Evolutionary conservation across 2,888 invertebrate genomes (phyloP), one percentile per base, ranked within the genome.

Genomic region (Amphipyra berbera): DNA sequence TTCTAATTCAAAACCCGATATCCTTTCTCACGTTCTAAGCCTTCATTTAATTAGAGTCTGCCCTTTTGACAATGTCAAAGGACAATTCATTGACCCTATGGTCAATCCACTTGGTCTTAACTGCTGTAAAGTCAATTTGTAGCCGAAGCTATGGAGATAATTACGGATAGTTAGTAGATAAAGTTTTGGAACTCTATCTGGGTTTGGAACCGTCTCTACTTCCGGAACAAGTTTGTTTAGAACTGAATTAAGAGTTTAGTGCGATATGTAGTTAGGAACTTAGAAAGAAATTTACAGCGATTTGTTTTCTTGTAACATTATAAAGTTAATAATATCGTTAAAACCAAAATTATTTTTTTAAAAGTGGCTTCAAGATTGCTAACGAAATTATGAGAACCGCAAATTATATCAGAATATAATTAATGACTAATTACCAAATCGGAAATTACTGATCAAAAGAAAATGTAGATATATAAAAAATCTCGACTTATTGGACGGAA

Each of bases 51-150:
- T 76, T 70, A 65, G 66, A 52, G 45, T 50, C 52, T 55, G 76
- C 72, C 76, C 76, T 73, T 67, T 62, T 55, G 21, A 49, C 64
- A 65, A 69, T 67, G 67, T 69, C 69, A 76, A 55, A 59, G 59
- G 67, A 73, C 64, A 62, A 76, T 73, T 69, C 61, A 58, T 73
- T 77, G 73, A 78, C 76, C 73, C 44, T 47, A 56, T 60, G 65
- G 62, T 62, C 56, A 68, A 63, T 68, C 60, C 52, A 72, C 58
- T 72, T 47, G 62, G 48, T 63, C 46, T 48, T 61, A 72, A 75
- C 65, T 56, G 54, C 41, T 66, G 37, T 63, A 53, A 75, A 68
- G 57, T 63, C 48, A 62, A 75, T 68, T 74, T 60, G 61, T 56
- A 46, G 52, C 61, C 58, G 57, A 75, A 72, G 66, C 54, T 59